phyloP scores from a whole-genome alignment of 2,888 invertebrate species.

The Laothoe populi region DNA sequence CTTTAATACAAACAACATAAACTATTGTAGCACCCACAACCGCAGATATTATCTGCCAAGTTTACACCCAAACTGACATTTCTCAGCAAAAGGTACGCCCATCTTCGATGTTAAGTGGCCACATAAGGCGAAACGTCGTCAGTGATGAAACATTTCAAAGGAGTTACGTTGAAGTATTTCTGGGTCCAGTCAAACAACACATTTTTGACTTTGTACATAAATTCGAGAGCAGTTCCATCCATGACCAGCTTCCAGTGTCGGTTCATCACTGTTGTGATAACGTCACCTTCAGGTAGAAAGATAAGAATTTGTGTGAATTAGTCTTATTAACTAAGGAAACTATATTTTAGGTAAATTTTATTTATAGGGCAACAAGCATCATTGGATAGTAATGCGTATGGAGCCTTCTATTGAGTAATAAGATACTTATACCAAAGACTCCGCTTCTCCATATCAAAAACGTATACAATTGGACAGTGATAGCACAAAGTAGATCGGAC shows the following conservation, averaged over 20 bases:
- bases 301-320: neutral
- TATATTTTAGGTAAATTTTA: no score
- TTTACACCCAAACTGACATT: neutral
- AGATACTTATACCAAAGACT: no score
- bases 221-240: slow-evolving; percentile 41
- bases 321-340: no score
- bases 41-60: neutral
- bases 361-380: no score
- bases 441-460: no score
- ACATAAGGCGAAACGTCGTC: slow-evolving; percentile 40
- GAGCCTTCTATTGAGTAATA: no score
- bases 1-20: neutral
- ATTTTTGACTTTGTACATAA: slow-evolving; percentile 46
- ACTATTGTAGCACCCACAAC: neutral
- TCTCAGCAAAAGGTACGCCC: neutral
- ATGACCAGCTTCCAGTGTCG: slow-evolving; percentile 50
- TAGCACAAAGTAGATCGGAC: no score
- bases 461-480: no score
- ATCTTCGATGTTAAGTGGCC: neutral
- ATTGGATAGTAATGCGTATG: no score
- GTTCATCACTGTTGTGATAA: slow-evolving; percentile 47
- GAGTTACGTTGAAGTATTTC: slow-evolving; percentile 35
- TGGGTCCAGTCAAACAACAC: slow-evolving; percentile 33
- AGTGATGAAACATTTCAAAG: slow-evolving; percentile 38
- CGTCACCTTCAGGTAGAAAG: slow-evolving; percentile 47